These are phyloP conservation scores for Drosophila melanosoma DNA, from an alignment of 2,888 invertebrate genomes.

Conservation along the genomic window DNA sequence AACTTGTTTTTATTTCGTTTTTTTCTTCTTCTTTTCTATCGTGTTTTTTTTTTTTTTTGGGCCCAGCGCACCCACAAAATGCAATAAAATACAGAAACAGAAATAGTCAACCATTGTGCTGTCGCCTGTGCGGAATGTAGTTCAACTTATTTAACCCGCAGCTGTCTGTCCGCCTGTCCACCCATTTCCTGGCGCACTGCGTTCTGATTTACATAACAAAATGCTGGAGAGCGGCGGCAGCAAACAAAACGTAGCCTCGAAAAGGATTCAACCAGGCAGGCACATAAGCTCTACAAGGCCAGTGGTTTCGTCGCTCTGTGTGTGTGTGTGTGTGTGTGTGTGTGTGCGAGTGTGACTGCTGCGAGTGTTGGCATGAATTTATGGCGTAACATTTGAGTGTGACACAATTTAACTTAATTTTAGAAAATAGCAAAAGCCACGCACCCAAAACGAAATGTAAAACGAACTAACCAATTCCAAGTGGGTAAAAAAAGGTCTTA, in stretches of 20 bases:
- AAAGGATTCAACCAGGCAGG: constrained; percentile 46
- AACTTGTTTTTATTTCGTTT: constrained; percentile 11
- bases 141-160: constrained; percentile 72
- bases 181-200: constrained; percentile 77
- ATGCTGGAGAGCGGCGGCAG: constrained; percentile 60
- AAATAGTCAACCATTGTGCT: constrained; percentile 30
- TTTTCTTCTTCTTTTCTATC: neutral
- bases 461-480: constrained; percentile 20
- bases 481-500: constrained; percentile 26
- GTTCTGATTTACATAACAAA: constrained; percentile 79
- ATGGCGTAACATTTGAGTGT: constrained; percentile 81
- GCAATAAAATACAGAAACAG: constrained; percentile 72
- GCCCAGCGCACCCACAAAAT: constrained; percentile 40
- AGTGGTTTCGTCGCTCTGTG: constrained; percentile 25
- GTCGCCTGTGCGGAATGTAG: constrained; percentile 63
- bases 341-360: constrained; percentile 37
- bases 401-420: constrained; percentile 83
- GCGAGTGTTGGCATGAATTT: constrained; percentile 71
- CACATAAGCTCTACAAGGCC: constrained; percentile 59
- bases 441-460: constrained; percentile 26
- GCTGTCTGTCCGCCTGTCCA: constrained; percentile 14
- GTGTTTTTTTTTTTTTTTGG: constrained; percentile 2
- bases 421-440: constrained; percentile 56
- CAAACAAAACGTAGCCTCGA: constrained; percentile 41
- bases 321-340: neutral